Evolutionary conservation across 2,888 invertebrate species (phyloP), one percentile per base, ranked within the genome.

Genomic region (Clanis bilineata): DNA sequence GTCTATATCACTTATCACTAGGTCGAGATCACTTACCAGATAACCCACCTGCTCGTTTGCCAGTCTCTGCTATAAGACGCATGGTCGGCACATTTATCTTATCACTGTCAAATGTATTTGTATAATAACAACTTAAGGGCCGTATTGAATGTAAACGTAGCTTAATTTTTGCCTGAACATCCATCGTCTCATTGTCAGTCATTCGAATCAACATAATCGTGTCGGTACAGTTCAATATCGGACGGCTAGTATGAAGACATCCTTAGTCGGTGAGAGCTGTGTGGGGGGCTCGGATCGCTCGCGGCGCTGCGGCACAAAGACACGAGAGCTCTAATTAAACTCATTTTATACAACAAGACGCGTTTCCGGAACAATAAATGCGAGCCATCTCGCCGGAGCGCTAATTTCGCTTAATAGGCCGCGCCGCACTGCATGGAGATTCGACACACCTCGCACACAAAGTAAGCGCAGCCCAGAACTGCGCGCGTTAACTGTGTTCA

Each of bases 281-380:
- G 25, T 25, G 47, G n/a, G 15, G 3, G 7, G 6, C n/a, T 28
- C 44, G 12, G 22, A 21, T 9, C 28, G 28, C 28, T 32, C 28
- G 47, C 47, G 15, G 51, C 51, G 51, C 32, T 32, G 45, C 32
- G 28, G 51, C 32, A 32, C 32, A 32, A 32, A 32, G 28, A 51
- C 28, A 51, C 51, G 18, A 32, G 51, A 51, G 51, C 51, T 51
- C 28, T 51, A 51, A 51, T 51, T 51, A 51, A 51, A 32, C 28
- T 51, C 51, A 18, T 51, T 32, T 51, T 51, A 51, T 51, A 32
- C 51, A 45, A 45, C 45, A 32, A 51, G 51, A 51, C 51, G 28
- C 18, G 32, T 51, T 51, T 51, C 51, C 51, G 51, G 32, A 1
- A 51, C 51, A 51, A 51, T 51, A 51, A 51, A 28, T 10, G 32